Percentiles rank a stretch among this genome's conserved stretches.
Evolutionary conservation across 1,140 invertebrate genomes (phyloP).

Genomic region (Drosophila auraria): DNA sequence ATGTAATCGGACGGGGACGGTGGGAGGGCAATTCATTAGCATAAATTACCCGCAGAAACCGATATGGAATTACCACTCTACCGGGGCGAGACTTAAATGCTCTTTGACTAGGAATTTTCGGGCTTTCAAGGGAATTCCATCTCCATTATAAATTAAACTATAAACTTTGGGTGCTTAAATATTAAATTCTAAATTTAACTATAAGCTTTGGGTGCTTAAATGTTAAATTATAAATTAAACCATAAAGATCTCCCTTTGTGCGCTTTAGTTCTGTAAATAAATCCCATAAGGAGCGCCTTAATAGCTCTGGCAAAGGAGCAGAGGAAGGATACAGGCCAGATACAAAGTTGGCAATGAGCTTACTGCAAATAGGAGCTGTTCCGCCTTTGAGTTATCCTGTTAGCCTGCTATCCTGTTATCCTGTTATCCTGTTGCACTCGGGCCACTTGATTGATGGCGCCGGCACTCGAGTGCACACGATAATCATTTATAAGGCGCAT

Average conservation of each 20-base stretch:
- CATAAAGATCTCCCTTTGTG: too few species aligned
- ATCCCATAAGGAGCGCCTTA: not conserved
- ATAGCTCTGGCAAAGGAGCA: not conserved
- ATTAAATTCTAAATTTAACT: too few species aligned
- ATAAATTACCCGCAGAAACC: conserved; percentile 64
- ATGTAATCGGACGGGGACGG: conserved; percentile 13
- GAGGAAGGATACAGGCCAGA: not conserved
- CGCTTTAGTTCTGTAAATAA: not conserved
- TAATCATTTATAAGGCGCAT: conserved; percentile 74
- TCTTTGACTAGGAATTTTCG: not conserved
- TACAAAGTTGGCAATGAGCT: conserved; percentile 12
- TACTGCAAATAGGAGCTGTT: conserved; percentile 3
- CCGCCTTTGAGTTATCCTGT: not conserved
- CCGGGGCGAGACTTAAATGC: conserved; percentile 7
- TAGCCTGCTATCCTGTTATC: not conserved
- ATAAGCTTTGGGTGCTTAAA: too few species aligned
- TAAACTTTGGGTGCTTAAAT: too few species aligned
- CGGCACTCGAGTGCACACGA: conserved; percentile 69
- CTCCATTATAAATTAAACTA: too few species aligned
- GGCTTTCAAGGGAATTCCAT: not conserved
- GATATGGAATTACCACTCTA: not conserved
- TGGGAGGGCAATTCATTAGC: conserved; percentile 61
- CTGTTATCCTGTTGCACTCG: conserved; percentile 62
- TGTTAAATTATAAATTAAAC: too few species aligned
- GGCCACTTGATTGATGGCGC: conserved; percentile 66